Percentiles rank a stretch among this genome's conserved stretches.
Conservation (phyloP, 2,888 invertebrate genomes). For the Thyatira batis region DNA sequence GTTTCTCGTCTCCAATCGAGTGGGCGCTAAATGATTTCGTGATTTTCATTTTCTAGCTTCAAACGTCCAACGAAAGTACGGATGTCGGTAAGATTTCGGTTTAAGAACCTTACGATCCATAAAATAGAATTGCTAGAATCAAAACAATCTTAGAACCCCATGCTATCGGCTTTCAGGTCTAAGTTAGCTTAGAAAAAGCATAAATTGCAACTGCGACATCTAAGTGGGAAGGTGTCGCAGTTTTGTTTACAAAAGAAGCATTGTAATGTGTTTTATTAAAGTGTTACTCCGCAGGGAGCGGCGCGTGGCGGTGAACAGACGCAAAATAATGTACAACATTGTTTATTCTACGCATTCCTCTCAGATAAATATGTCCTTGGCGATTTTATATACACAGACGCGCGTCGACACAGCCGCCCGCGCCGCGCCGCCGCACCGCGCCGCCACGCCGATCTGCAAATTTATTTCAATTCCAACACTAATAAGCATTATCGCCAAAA, state of each 20-base stretch:
- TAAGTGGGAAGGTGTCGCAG: neutral
- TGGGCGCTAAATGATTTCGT: conserved; percentile 50
- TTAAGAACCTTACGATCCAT: neutral
- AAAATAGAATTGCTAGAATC: neutral
- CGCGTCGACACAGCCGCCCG: conserved; percentile 37
- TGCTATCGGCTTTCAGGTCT: neutral
- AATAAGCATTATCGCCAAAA: conserved; percentile 21
- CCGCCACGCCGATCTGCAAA: conserved; percentile 41
- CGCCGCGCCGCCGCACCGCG: conserved; percentile 29
- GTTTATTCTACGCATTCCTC: conserved; percentile 77
- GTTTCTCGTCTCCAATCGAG: conserved; percentile 60
- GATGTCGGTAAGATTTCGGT: neutral
- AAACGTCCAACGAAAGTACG: neutral
- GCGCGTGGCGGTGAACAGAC: conserved; percentile 49
- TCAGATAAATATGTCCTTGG: conserved; percentile 80
- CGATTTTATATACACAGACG: conserved; percentile 63
- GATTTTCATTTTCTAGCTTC: conserved; percentile 35
- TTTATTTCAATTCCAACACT: conserved; percentile 56
- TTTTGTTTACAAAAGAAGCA: conserved; percentile 4
- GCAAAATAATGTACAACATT: conserved; percentile 66
- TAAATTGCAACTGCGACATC: neutral
- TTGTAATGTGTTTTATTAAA: conserved; percentile 24
- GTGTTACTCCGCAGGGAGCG: conserved; percentile 51
- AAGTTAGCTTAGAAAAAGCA: neutral
- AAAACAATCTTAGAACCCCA: neutral